Evolutionary conservation across 2,797 vertebrate genomes (phyloP).

Genomic region (Lagorchestes hirsutus): DNA sequence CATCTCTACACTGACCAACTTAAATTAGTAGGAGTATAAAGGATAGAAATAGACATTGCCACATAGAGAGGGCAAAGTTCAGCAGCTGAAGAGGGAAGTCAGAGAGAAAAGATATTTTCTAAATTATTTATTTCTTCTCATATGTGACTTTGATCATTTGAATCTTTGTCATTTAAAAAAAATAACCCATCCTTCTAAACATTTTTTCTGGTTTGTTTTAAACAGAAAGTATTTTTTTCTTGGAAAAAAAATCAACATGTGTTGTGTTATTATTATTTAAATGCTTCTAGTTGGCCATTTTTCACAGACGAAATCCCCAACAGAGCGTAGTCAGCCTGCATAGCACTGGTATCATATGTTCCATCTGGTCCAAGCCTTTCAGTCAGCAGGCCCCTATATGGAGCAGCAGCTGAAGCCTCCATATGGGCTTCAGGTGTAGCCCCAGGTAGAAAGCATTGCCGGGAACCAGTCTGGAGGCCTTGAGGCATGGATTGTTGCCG

Average conservation of each 20-base stretch:
- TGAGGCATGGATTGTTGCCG: constrained; percentile 26
- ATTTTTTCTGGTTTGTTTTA: constrained; percentile 19
- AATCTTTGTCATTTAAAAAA: background rate
- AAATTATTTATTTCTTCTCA: background rate
- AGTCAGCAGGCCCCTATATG: constrained; percentile 63
- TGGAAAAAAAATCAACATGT: constrained; percentile 67
- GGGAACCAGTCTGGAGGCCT: constrained; percentile 54
- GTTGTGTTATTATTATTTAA: constrained; percentile 77
- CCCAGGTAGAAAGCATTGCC: constrained; percentile 73
- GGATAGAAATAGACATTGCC: background rate
- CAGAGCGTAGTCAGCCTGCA: constrained; percentile 72
- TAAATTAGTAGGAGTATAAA: background rate
- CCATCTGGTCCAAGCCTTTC: constrained; percentile 70
- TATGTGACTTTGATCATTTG: background rate
- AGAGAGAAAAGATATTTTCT: background rate
- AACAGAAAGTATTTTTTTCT: background rate
- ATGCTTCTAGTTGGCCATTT: constrained; percentile 79
- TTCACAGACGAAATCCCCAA: constrained; percentile 63
- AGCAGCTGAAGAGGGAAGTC: background rate
- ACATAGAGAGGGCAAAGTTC: background rate
- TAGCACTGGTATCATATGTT: constrained; percentile 67
- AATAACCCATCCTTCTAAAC: background rate
- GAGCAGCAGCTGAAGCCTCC: constrained; percentile 73
- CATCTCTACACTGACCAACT: background rate
- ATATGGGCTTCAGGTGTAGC: constrained; percentile 80